phyloP scores from a whole-genome alignment of 2,113 vertebrate species.

The Cyanoderma ruficeps region DNA sequence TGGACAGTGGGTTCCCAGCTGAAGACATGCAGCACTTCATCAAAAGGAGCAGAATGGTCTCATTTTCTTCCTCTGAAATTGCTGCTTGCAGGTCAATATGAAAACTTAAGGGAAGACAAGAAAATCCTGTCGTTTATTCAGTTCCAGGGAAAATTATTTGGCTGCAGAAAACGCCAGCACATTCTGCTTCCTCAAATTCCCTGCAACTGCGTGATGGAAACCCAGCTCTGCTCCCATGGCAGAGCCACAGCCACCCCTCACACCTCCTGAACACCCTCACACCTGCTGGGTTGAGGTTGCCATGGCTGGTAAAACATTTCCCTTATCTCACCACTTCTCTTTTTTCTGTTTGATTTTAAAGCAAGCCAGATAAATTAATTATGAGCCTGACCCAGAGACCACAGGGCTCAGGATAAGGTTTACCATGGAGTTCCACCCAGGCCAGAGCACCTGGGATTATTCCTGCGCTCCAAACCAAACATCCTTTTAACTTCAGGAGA shows the following conservation, averaged over 20 bases:
- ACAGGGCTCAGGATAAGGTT: background rate
- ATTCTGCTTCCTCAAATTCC: background rate
- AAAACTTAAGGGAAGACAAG: background rate
- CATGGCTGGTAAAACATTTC: background rate
- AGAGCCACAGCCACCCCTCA: background rate
- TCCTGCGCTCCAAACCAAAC: background rate
- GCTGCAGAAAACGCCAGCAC: background rate
- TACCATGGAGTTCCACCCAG: background rate
- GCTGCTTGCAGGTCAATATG: background rate
- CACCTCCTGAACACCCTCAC: background rate
- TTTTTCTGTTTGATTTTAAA: background rate
- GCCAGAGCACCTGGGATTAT: background rate
- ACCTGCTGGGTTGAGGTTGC: background rate
- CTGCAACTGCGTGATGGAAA: rapidly evolving
- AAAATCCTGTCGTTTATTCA: background rate
- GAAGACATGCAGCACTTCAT: background rate
- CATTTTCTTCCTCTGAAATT: background rate
- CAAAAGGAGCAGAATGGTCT: background rate
- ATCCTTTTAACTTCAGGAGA: background rate
- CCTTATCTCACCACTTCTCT: background rate
- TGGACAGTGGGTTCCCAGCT: rapidly evolving
- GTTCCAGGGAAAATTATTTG: background rate
- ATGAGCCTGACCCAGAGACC: background rate
- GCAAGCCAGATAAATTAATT: background rate
- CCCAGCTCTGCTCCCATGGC: background rate